These are phyloP conservation scores for Pammene aurita DNA, from an alignment of 2,888 invertebrate species.

Conservation along the genomic window DNA sequence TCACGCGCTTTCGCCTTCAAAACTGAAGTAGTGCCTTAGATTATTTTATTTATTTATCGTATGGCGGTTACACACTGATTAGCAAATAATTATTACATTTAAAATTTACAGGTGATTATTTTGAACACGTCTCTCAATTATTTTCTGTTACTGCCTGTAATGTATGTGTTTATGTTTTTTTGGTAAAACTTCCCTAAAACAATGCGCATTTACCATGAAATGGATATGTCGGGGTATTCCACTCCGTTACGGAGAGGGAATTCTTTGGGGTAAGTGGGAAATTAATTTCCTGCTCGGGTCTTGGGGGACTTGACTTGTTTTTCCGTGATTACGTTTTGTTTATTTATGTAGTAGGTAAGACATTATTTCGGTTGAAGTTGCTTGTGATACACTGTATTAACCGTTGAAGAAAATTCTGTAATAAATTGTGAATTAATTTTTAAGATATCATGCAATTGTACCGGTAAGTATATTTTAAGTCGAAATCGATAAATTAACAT, in stretches of 20 bases:
- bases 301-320: constrained; percentile 29
- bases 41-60: no score
- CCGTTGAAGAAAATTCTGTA: not conserved
- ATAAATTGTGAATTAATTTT: no score
- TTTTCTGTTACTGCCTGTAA: no score
- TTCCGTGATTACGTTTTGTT: constrained; percentile 35
- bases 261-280: constrained; percentile 33
- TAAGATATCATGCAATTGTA: no score
- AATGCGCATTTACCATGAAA: constrained; percentile 34
- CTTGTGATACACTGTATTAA: not conserved
- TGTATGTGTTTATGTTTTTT: not conserved
- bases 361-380: not conserved
- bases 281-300: constrained; percentile 33
- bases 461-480: no score
- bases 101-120: no score
- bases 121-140: no score
- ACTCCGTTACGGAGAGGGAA: not conserved
- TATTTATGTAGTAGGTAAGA: not conserved
- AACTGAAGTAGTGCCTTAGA: no score
- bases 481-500: no score
- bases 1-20: no score
- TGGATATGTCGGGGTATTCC: constrained; percentile 20
- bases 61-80: no score
- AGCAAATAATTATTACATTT: no score
- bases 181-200: not conserved